Percentiles rank a stretch among this genome's conserved stretches.
Conservation (phyloP, 2,113 vertebrate species). For the Cynoglossus semilaevis region DNA sequence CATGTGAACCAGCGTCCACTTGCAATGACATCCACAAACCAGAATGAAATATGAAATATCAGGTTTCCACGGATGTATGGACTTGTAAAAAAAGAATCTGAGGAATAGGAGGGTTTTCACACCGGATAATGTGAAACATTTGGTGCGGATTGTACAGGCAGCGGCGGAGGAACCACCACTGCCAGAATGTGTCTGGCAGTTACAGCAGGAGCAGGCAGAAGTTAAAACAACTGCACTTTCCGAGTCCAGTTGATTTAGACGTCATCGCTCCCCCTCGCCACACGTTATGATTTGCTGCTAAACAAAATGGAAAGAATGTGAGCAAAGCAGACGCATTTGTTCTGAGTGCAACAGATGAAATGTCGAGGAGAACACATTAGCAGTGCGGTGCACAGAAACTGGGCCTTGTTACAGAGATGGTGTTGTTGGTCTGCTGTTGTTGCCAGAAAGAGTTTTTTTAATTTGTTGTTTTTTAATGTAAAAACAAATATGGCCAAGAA, state of each 20-base stretch:
- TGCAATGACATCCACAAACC: constrained; percentile 97
- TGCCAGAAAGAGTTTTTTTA: too few relatives aligned
- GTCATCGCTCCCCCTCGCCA: constrained; percentile 64
- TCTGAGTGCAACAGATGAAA: constrained; percentile 8
- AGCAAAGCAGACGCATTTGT: constrained; percentile 2
- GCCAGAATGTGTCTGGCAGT: constrained; percentile 83
- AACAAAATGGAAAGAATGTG: neutral
- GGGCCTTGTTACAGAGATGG: too few relatives aligned
- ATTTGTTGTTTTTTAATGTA: too few relatives aligned
- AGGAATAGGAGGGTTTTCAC: constrained; percentile 98
- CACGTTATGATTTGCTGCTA: constrained; percentile 32
- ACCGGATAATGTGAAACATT: constrained; percentile 99
- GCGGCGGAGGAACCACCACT: constrained; percentile 82
- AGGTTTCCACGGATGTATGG: constrained; percentile 94
- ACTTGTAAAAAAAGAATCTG: constrained; percentile 96
- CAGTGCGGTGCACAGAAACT: too few relatives aligned
- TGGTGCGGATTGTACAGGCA: constrained; percentile 90
- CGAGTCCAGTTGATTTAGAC: constrained; percentile 82
- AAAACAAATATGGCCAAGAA: too few relatives aligned
- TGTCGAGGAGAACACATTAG: too few relatives aligned
- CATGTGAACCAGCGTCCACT: constrained; percentile 97
- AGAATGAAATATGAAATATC: constrained; percentile 99
- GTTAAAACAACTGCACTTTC: constrained; percentile 80
- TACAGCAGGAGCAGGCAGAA: constrained; percentile 85
- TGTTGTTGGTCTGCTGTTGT: too few relatives aligned